Conservation (phyloP, 2,113 vertebrate genomes). For the Carassius gibelio region DNA sequence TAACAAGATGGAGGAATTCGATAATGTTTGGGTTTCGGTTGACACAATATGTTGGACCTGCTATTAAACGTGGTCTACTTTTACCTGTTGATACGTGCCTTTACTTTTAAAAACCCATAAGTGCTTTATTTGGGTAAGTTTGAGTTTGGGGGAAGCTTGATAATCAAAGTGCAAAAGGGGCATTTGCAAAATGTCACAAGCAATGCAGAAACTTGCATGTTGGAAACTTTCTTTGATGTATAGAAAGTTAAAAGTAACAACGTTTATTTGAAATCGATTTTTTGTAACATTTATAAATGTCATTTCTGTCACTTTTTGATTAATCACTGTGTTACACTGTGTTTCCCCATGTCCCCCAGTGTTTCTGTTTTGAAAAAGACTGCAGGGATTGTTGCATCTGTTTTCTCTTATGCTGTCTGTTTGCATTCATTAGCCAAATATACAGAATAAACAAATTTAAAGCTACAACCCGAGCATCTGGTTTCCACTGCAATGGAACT, state of each 20-base stretch:
- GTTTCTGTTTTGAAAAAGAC: not conserved
- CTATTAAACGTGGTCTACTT: not conserved
- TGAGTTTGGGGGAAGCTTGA: too few relatives aligned
- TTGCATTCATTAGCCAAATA: not conserved
- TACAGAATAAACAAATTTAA: slow-evolving; percentile 33
- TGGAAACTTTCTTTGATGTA: too few relatives aligned
- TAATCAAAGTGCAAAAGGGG: too few relatives aligned
- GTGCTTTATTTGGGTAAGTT: not conserved
- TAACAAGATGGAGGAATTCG: not conserved
- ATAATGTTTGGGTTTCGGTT: not conserved
- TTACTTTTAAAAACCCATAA: not conserved
- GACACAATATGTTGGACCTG: not conserved
- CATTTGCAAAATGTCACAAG: too few relatives aligned
- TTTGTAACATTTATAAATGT: too few relatives aligned
- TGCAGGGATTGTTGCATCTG: slow-evolving; percentile 28
- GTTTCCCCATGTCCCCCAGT: not conserved
- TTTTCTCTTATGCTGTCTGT: slow-evolving; percentile 10
- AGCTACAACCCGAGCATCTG: slow-evolving; percentile 17
- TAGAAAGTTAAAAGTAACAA: too few relatives aligned
- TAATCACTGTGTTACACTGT: too few relatives aligned
- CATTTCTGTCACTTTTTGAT: too few relatives aligned
- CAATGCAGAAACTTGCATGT: too few relatives aligned
- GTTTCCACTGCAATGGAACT: slow-evolving; percentile 6
- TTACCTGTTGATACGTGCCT: not conserved
- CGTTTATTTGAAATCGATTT: too few relatives aligned